These are phyloP conservation scores for Iphiclides podalirius DNA, from an alignment of 2,888 invertebrate species.

Conservation along the genomic window DNA sequence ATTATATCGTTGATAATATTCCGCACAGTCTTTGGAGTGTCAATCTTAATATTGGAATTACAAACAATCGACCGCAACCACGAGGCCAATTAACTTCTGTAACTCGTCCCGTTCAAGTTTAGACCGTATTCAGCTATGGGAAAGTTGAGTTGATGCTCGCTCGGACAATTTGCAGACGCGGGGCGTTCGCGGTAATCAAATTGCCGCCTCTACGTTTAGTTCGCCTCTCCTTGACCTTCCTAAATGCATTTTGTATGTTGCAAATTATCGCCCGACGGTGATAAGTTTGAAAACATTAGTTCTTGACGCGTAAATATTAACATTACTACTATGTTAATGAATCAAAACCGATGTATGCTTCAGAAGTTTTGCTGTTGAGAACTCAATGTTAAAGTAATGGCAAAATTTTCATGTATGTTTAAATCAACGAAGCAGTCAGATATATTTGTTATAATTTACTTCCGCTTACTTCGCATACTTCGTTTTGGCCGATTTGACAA, in stretches of 20 bases:
- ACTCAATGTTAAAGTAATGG: too few species aligned
- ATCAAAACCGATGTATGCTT: too few species aligned
- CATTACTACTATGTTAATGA: too few species aligned
- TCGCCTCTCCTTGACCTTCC: conserved; percentile 69
- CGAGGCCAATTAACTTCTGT: conserved; percentile 44
- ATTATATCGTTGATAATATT: too few species aligned
- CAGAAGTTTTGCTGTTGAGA: too few species aligned
- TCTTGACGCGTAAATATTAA: too few species aligned
- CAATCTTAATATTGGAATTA: conserved; percentile 22
- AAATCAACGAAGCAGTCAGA: too few species aligned
- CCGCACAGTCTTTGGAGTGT: conserved; percentile 2
- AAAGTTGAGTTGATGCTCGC: conserved; percentile 40
- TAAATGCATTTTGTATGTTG: conserved; percentile 66
- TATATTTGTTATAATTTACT: too few species aligned
- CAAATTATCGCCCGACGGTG: conserved; percentile 41
- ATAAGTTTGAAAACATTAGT: too few species aligned
- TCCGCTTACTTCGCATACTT: too few species aligned
- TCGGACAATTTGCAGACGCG: conserved; percentile 63
- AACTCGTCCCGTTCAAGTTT: conserved; percentile 44
- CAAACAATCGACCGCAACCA: conserved; percentile 25
- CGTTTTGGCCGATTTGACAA: too few species aligned
- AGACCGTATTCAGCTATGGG: conserved; percentile 23
- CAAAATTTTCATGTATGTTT: too few species aligned
- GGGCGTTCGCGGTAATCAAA: conserved; percentile 68
- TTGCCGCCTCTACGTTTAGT: conserved; percentile 69